Percentiles rank a stretch among this genome's conserved stretches.
Evolutionary conservation across 2,888 invertebrate genomes (phyloP).

Genomic region (Troglohyphantes excavatus): DNA sequence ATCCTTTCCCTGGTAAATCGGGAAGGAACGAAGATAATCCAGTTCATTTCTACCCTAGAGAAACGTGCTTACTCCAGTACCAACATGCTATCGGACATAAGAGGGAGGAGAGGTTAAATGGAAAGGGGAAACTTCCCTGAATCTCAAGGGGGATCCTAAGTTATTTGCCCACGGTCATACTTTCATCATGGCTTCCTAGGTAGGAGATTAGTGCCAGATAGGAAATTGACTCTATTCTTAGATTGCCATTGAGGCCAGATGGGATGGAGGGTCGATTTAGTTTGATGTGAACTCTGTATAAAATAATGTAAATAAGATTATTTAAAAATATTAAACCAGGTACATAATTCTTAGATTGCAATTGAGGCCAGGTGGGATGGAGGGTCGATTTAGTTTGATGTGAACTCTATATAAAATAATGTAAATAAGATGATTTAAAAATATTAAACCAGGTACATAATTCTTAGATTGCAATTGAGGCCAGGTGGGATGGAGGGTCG

Average conservation of each 20-base stretch:
- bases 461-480: no score
- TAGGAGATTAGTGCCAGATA: slow-evolving; percentile 32
- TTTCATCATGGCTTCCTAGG: slow-evolving; percentile 29
- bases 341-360: no score
- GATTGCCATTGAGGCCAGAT: neutral
- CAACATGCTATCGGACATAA: neutral
- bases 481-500: no score
- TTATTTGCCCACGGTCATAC: slow-evolving; percentile 32
- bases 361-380: no score
- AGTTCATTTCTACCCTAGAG: neutral
- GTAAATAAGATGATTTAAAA: no score
- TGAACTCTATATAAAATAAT: no score
- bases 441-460: no score
- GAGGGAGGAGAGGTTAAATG: neutral
- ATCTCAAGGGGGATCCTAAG: slow-evolving; percentile 9
- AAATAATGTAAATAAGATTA: no score
- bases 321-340: no score
- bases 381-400: no score
- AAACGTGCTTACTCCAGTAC: slow-evolving; percentile 4
- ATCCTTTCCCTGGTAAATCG: neutral
- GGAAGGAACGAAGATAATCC: neutral
- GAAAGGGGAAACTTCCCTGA: neutral
- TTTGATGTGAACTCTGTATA: no score
- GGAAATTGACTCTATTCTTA: slow-evolving; percentile 9
- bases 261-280: neutral